Conservation (phyloP, 2,888 invertebrate genomes). For the Chymomyza fuscimana region DNA sequence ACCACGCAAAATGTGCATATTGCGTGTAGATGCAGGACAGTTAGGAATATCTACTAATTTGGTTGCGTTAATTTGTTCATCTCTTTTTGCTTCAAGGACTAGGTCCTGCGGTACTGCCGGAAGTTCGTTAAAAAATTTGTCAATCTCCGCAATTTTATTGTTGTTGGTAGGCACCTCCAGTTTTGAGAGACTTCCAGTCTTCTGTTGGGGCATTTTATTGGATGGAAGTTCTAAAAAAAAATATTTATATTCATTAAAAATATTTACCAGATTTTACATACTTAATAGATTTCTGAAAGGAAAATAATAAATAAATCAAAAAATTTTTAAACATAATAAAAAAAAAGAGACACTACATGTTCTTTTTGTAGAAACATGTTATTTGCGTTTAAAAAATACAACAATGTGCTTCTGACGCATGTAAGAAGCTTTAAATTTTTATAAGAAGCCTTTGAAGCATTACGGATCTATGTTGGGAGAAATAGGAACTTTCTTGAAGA, state of each 20-base stretch:
- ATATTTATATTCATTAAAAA: not conserved
- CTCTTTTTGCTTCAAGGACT: not conserved
- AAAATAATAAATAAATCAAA: not conserved
- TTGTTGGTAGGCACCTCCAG: conserved; percentile 10
- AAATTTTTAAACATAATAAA: not conserved
- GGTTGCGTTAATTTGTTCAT: no score
- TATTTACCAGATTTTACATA: no score
- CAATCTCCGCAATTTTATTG: conserved; percentile 39
- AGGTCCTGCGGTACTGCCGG: conserved; percentile 47
- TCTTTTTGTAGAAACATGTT: not conserved
- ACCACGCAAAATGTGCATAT: no score
- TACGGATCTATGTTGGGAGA: not conserved
- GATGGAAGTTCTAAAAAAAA: not conserved
- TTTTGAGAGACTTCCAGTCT: conserved; percentile 14
- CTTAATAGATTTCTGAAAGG: not conserved
- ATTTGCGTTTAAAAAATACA: not conserved
- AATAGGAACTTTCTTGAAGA: not conserved
- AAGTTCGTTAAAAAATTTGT: conserved; percentile 50
- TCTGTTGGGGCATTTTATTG: conserved; percentile 6
- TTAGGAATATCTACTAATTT: no score
- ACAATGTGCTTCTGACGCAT: not conserved
- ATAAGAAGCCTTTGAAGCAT: not conserved
- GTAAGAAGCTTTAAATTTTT: not conserved
- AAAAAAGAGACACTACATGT: not conserved
- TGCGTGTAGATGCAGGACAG: no score